Conservation (phyloP, 2,888 invertebrate genomes). For the Erynnis tages region DNA sequence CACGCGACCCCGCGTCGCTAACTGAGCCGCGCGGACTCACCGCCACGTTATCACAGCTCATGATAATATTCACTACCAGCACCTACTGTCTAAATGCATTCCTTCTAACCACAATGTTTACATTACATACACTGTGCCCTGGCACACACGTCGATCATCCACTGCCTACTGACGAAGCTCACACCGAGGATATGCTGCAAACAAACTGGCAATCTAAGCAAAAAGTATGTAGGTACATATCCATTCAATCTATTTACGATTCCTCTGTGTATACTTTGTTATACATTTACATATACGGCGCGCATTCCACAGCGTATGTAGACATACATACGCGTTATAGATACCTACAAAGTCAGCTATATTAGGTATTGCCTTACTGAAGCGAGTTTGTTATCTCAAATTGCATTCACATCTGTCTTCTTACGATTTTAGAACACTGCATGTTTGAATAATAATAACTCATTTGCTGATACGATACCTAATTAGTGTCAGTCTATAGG, state of each 20-base stretch:
- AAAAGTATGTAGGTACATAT: conserved; percentile 68
- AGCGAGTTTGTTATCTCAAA: conserved; percentile 37
- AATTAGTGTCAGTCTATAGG: not conserved
- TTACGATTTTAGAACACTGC: conserved; percentile 15
- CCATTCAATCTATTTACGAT: conserved; percentile 81
- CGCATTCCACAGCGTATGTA: conserved; percentile 74
- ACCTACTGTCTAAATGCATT: conserved; percentile 77
- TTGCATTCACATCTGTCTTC: conserved; percentile 34
- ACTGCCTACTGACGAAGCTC: conserved; percentile 54
- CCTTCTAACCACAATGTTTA: conserved; percentile 76
- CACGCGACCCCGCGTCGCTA: conserved; percentile 77
- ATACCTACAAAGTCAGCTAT: conserved; percentile 46
- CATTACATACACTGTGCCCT: conserved; percentile 63
- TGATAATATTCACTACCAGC: conserved; percentile 79
- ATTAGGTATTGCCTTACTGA: conserved; percentile 41
- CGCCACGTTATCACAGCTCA: conserved; percentile 79
- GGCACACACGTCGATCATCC: conserved; percentile 44
- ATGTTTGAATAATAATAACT: conserved; percentile 6
- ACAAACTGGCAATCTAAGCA: conserved; percentile 64
- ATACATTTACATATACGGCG: conserved; percentile 55
- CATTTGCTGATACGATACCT: not conserved
- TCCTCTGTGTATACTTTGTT: conserved; percentile 66
- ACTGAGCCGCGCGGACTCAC: conserved; percentile 70
- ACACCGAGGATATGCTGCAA: conserved; percentile 57
- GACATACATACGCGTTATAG: conserved; percentile 60